These are phyloP conservation scores for Calliphora vomitoria DNA, from an alignment of 2,888 invertebrate species.

Conservation along the genomic window DNA sequence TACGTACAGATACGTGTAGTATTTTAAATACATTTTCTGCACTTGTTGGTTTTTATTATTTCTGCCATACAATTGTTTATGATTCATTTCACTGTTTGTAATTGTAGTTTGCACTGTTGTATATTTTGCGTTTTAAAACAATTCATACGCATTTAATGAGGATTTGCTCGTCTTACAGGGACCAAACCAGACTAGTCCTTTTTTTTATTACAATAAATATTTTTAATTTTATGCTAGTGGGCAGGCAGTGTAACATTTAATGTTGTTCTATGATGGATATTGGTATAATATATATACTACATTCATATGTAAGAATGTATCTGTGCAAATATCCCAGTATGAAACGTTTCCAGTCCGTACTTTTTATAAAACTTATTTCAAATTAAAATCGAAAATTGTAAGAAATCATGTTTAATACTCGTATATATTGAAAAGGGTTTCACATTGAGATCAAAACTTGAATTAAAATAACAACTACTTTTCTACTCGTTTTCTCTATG, in stretches of 20 bases:
- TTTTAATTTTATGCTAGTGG: constrained; percentile 22
- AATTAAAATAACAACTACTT: too few relatives aligned
- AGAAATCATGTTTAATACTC: too few relatives aligned
- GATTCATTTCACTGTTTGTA: constrained; percentile 1
- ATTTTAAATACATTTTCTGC: not conserved
- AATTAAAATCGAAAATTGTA: too few relatives aligned
- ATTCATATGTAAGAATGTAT: not conserved
- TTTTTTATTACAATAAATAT: not conserved
- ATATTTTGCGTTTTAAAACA: constrained; percentile 16
- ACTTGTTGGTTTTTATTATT: not conserved
- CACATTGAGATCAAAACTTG: too few relatives aligned
- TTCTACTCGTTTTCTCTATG: too few relatives aligned
- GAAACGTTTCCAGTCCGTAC: too few relatives aligned
- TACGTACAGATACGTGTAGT: not conserved
- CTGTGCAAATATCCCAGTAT: too few relatives aligned
- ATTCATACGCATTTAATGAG: constrained; percentile 61
- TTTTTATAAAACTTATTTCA: too few relatives aligned
- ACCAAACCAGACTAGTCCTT: not conserved
- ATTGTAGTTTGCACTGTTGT: not conserved
- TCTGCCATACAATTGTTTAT: not conserved
- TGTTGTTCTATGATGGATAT: not conserved
- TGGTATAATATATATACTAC: not conserved
- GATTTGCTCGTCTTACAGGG: constrained; percentile 20
- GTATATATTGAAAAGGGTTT: too few relatives aligned
- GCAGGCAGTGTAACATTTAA: not conserved